A percentile compares a stretch with the other conserved stretches of the same genome.
Evolutionary conservation across 2,113 vertebrate genomes (phyloP).

Genomic region (Condylura cristata): DNA sequence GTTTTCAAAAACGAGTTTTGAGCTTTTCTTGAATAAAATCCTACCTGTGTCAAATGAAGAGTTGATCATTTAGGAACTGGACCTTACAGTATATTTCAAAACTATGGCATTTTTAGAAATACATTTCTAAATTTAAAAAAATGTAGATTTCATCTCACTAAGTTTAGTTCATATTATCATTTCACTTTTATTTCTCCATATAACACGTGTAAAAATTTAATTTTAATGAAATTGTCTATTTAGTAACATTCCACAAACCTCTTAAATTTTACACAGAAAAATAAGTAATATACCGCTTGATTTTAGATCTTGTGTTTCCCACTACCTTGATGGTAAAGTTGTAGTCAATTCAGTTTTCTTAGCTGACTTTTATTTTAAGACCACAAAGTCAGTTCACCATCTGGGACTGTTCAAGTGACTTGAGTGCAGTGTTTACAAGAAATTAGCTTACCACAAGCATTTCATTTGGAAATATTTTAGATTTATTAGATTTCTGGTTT

Average conservation of each 20-base stretch:
- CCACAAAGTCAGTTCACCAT: constrained; percentile 81
- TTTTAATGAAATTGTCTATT: constrained; percentile 65
- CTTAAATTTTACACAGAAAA: constrained; percentile 62
- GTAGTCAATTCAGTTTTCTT: constrained; percentile 72
- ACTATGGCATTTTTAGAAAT: constrained; percentile 36
- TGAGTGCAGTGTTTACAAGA: constrained; percentile 85
- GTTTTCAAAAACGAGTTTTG: background rate
- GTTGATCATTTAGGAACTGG: constrained; percentile 16
- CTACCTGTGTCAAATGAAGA: background rate
- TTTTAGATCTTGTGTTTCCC: constrained; percentile 50
- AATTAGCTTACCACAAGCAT: constrained; percentile 86
- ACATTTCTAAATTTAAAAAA: constrained; percentile 11
- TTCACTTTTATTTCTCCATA: constrained; percentile 53
- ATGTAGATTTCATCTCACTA: constrained; percentile 8
- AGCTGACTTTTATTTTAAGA: constrained; percentile 72
- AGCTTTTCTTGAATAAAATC: constrained; percentile 36
- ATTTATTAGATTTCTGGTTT: constrained; percentile 88
- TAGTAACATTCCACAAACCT: constrained; percentile 39
- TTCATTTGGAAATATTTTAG: constrained; percentile 88
- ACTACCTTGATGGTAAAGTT: constrained; percentile 63
- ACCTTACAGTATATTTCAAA: constrained; percentile 12
- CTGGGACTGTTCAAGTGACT: constrained; percentile 82
- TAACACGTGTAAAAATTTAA: constrained; percentile 35
- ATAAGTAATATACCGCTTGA: constrained; percentile 15
- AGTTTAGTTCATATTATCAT: background rate